Evolutionary conservation across 1,140 invertebrate genomes (phyloP), one percentile per base, ranked within the genome.

Genomic region (Dreissena polymorpha): DNA sequence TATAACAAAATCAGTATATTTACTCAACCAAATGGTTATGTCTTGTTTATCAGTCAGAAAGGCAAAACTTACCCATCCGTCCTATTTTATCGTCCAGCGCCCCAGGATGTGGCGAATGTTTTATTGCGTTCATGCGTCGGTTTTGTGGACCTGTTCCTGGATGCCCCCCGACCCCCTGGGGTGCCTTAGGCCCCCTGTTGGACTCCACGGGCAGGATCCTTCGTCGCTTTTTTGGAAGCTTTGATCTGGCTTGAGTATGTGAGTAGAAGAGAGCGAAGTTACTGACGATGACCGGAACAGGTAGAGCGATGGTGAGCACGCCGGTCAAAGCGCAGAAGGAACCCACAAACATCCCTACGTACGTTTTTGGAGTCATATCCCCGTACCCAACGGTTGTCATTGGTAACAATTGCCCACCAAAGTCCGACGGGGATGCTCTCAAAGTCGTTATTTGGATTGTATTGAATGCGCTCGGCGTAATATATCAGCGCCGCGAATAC

Each of bases 401-500:
- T n/a, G 65, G 94, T 94, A 82, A 94, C 94, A 67, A 94, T 90
- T 25, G 93, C 93, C 94, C 94, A 94, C 94, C 94, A 94, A 80
- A 94, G 94, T 63, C 93, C 90, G 69, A 93, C 80, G 23, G 92
- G 92, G 75, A 93, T 93, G 21, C 86, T 90, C 13, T 81, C 82
- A 83, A 91, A 92, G 55, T 76, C 89, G 25, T 89, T 86, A 14
- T 88, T 86, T 13, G 87, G 85, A 49, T 86, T 86, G 13, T 75
- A 77, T 10, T 89, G 86, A 63, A 89, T 84, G 27, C 98, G 95
- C 93, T 99, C 98, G 69, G 98, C 98, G 93, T 99, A 99, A 93
- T 99, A 99, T 77, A 99, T 98, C 87, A 99, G 95, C 90, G 97
- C 97, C 87, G 98, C 98, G 93, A 99, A 99, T 91, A 99, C 98